Evolutionary conservation across 2,888 invertebrate genomes (phyloP), one percentile per base, ranked within the genome.

Genomic region (Rhagonycha lutea): DNA sequence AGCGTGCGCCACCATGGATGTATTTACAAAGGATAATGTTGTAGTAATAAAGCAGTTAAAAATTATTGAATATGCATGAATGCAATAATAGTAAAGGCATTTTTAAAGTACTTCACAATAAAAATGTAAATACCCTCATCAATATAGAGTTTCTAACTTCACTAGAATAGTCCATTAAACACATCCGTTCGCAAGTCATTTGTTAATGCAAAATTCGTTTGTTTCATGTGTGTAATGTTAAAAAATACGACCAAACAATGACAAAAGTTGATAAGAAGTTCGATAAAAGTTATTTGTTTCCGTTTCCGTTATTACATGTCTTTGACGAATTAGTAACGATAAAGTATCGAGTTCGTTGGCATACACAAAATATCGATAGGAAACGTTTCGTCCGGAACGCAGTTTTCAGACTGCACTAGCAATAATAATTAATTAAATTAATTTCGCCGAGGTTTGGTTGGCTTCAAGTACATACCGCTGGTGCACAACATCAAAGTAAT

Each of bases 131-230:
- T 83, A 77, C 80, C 81, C 80, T 81, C 80, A 80, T 75, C 76
- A 70, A 72, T 71, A 65, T 26, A 65, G 63, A 65, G 73, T 76
- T 75, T 62, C 74, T 75, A 71, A 81, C 76, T 78, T 79, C 83
- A 83, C 82, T 81, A 83, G 83, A 83, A 83, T 83, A 83, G 82
- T 83, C 86, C 86, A 86, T 86, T 85, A 86, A 84, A 84, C 82
- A 84, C 85, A 86, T 86, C 85, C 85, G 84, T 83, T 84, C 83
- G 82, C 84, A 85, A 85, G 81, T 83, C 85, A 85, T 85, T 86
- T 84, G 86, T 86, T 85, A 85, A 85, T 86, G 85, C 85, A 83
- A 85, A 85, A 85, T 83, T 85, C 85, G 84, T 85, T 86, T 84
- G 84, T 85, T 86, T 85, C 85, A 86, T 84, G 86, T 86, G 86